Conservation (phyloP, 2,888 invertebrate species). For the Dione vanillae region DNA sequence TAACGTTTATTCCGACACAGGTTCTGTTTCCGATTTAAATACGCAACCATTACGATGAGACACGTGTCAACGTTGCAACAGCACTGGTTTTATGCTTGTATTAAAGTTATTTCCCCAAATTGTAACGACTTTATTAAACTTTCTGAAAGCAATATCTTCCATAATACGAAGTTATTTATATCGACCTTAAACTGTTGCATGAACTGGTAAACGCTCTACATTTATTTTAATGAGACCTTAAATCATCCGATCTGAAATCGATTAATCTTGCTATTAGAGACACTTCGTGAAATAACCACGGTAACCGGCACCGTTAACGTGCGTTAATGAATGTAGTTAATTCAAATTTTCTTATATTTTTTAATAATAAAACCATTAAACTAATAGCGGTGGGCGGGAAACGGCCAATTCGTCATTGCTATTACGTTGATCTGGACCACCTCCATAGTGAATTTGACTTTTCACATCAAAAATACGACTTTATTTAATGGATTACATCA, state of each 20-base stretch:
- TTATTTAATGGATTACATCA: conserved; percentile 38
- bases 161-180: conserved; percentile 25
- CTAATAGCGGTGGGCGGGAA: conserved; percentile 67
- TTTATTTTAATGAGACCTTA: conserved; percentile 36
- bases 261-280: conserved; percentile 47
- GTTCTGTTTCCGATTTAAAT: no score
- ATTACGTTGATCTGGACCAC: conserved; percentile 70
- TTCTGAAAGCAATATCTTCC: conserved; percentile 7
- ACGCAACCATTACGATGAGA: neutral
- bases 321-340: conserved; percentile 64
- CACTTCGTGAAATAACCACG: conserved; percentile 46
- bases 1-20: no score
- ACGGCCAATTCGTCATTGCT: conserved; percentile 73
- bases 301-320: conserved; percentile 51
- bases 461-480: conserved; percentile 44
- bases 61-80: no score
- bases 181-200: conserved; percentile 39
- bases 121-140: conserved; percentile 18
- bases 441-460: conserved; percentile 52
- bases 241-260: conserved; percentile 44
- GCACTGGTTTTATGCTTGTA: neutral
- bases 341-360: conserved; percentile 63
- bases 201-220: conserved; percentile 37
- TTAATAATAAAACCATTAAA: conserved; percentile 75
- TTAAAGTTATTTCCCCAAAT: neutral